A percentile compares a stretch with the other conserved stretches of the same genome.
Evolutionary conservation across 2,888 invertebrate species (phyloP).

Genomic region (Drosophila borealis): DNA sequence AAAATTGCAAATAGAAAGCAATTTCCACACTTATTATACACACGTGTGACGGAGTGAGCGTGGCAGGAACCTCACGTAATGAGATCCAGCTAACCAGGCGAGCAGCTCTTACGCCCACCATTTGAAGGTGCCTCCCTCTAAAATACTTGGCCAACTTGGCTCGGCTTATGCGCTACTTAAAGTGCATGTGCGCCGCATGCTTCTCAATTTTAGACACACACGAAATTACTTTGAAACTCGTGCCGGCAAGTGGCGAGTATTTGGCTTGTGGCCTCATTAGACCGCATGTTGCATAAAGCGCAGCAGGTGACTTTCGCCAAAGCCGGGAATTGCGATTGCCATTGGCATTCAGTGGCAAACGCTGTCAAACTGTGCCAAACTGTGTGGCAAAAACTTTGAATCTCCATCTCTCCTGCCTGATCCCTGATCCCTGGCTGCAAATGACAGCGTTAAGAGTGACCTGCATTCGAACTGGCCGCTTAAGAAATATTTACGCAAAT

Average conservation of each 20-base stretch:
- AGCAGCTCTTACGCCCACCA: slow-evolving; percentile 20
- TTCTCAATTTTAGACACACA: slow-evolving; percentile 45
- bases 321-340: slow-evolving; percentile 15
- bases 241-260: slow-evolving; percentile 37
- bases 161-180: slow-evolving; percentile 18
- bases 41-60: slow-evolving; percentile 38
- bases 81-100: slow-evolving; percentile 25
- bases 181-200: slow-evolving; percentile 41
- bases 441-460: slow-evolving; percentile 1
- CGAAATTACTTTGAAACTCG: slow-evolving; percentile 64
- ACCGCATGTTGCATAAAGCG: slow-evolving; percentile 26
- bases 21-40: slow-evolving; percentile 63
- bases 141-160: slow-evolving; percentile 25
- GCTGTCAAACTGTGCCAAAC: slow-evolving; percentile 13
- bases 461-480: slow-evolving; percentile 4
- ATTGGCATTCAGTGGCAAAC: slow-evolving; percentile 5
- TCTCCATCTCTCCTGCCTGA: background rate
- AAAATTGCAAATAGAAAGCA: slow-evolving; percentile 70
- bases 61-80: slow-evolving; percentile 22
- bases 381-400: background rate
- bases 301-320: slow-evolving; percentile 43
- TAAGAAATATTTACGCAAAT: slow-evolving; percentile 3
- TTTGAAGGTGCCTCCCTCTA: background rate
- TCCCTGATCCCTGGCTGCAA: background rate
- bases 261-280: slow-evolving; percentile 61